Evolutionary conservation across 2,113 vertebrate species (phyloP).

Genomic region (Oncorhynchus masou): DNA sequence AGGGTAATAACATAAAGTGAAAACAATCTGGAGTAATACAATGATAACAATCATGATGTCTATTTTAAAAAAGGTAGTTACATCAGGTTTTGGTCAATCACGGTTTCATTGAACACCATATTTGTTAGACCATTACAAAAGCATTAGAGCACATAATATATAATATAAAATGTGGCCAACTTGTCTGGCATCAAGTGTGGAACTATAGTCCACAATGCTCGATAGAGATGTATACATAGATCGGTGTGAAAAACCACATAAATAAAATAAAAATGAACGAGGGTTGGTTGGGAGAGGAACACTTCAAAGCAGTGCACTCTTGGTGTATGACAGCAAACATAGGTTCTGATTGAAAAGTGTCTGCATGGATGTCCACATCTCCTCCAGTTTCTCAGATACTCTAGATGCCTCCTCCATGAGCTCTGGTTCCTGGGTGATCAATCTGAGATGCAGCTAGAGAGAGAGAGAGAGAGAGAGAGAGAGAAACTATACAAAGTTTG

Average conservation of each 20-base stretch:
- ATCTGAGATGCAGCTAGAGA: slow-evolving; percentile 83
- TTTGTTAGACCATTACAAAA: neutral
- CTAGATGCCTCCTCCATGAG: slow-evolving; percentile 76
- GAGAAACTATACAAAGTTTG: neutral
- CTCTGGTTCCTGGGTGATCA: slow-evolving; percentile 77
- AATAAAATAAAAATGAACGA: too few relatives aligned
- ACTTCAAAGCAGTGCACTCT: slow-evolving; percentile 86
- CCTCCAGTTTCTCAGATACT: slow-evolving; percentile 76
- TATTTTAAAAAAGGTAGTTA: too few relatives aligned
- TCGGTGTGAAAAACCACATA: too few relatives aligned
- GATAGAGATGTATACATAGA: too few relatives aligned
- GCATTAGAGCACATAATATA: neutral
- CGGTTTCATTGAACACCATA: neutral
- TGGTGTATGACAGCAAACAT: slow-evolving; percentile 88
- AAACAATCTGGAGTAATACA: too few relatives aligned
- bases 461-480: slow-evolving; percentile 14
- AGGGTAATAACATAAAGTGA: too few relatives aligned
- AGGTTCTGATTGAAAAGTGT: slow-evolving; percentile 86
- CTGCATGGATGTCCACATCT: slow-evolving; percentile 81
- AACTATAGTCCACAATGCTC: neutral
- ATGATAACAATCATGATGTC: too few relatives aligned
- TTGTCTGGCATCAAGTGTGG: neutral
- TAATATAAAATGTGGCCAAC: neutral
- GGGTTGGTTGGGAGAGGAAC: neutral
- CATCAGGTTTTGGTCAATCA: too few relatives aligned